Evolutionary conservation across 2,113 vertebrate genomes (phyloP).

Genomic region (Ophiodon elongatus): DNA sequence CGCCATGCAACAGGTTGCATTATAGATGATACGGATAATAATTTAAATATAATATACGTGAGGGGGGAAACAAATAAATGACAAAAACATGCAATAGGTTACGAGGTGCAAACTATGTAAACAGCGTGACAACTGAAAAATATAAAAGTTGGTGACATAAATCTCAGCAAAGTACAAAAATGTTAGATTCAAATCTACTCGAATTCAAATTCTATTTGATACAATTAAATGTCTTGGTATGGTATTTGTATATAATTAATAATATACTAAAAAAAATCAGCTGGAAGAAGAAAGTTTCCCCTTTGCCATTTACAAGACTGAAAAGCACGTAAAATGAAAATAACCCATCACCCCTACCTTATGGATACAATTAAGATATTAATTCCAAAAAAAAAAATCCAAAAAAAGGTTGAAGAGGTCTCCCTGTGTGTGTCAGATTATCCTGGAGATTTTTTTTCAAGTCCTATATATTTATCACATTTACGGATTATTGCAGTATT

Average conservation of each 20-base stretch:
- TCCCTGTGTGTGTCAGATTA: conserved; percentile 53
- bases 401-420: conserved; percentile 30
- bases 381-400: conserved; percentile 71
- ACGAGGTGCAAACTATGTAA: neutral
- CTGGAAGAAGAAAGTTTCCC: neutral
- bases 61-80: neutral
- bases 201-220: neutral
- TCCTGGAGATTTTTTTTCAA: conserved; percentile 38
- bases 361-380: conserved; percentile 44
- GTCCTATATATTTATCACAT: conserved; percentile 70
- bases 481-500: conserved; percentile 59
- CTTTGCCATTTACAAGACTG: neutral
- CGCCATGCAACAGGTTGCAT: conserved; percentile 51
- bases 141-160: neutral
- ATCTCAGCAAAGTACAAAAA: neutral
- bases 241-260: neutral
- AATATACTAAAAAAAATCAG: neutral
- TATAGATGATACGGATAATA: neutral
- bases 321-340: neutral
- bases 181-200: neutral
- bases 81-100: neutral
- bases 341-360: conserved; percentile 70
- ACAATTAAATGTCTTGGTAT: neutral
- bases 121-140: neutral
- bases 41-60: too few relatives aligned